phyloP scores from a whole-genome alignment of 2,888 invertebrate species.

The Achlya flavicornis region DNA sequence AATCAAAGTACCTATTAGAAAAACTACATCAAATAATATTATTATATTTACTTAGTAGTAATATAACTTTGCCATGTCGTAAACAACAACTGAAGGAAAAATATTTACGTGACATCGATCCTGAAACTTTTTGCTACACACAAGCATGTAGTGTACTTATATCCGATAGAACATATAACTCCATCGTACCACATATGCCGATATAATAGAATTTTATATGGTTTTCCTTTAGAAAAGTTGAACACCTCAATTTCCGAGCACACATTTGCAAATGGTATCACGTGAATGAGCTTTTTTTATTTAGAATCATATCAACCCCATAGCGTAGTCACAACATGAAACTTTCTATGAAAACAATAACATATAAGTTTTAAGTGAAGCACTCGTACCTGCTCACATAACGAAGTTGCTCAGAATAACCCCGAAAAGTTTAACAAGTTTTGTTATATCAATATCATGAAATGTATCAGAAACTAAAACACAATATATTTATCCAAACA shows the following conservation, averaged over 20 bases:
- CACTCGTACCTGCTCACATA: conserved; percentile 14
- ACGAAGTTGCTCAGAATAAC: too few species aligned
- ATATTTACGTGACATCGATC: background rate
- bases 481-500: conserved; percentile 18
- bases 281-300: background rate
- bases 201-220: background rate
- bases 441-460: conserved; percentile 15
- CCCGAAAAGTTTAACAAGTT: conserved; percentile 19
- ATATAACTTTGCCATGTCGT: background rate
- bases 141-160: background rate
- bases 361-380: conserved; percentile 15
- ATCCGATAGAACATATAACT: too few species aligned
- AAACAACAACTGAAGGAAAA: background rate
- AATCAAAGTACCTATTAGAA: background rate
- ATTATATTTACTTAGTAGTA: background rate
- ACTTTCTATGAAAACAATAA: conserved; percentile 17
- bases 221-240: background rate
- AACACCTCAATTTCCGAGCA: background rate
- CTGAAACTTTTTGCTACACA: background rate
- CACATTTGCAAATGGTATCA: background rate
- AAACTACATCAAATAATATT: background rate
- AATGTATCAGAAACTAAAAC: conserved; percentile 16
- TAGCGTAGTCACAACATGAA: conserved; percentile 1
- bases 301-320: background rate
- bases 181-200: background rate